A percentile compares a stretch with the other conserved stretches of the same genome.
Evolutionary conservation across 2,113 vertebrate species (phyloP).

Genomic region (Podarcis muralis): DNA sequence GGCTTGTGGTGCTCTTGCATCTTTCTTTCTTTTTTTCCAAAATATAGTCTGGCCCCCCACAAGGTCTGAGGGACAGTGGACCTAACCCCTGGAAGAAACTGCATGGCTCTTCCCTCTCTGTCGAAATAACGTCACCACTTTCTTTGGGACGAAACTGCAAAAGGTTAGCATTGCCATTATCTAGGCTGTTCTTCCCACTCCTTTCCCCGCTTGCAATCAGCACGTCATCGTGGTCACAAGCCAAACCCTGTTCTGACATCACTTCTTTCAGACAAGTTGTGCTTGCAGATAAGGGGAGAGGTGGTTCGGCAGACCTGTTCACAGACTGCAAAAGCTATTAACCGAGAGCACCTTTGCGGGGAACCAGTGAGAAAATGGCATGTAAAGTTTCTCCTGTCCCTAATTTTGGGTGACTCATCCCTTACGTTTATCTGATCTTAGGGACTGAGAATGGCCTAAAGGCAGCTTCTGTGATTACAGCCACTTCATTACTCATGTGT

Average conservation of each 20-base stretch:
- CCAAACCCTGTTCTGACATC: constrained; percentile 26
- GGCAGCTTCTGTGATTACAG: constrained; percentile 27
- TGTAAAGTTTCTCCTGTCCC: background rate
- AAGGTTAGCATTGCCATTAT: too few species aligned
- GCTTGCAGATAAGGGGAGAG: constrained; percentile 37
- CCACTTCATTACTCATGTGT: constrained; percentile 52
- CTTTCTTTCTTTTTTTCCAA: too few species aligned
- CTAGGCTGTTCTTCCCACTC: constrained; percentile 24
- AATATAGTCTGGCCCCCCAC: too few species aligned
- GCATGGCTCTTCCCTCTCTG: background rate
- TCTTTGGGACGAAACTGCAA: background rate
- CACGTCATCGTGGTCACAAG: constrained; percentile 42
- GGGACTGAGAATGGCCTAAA: constrained; percentile 26
- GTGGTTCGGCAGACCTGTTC: background rate
- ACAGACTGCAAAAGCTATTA: background rate
- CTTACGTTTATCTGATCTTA: constrained; percentile 31
- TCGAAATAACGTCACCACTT: background rate
- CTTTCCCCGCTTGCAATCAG: constrained; percentile 41
- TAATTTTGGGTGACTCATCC: constrained; percentile 41
- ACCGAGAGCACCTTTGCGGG: constrained; percentile 2
- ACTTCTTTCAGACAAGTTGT: background rate
- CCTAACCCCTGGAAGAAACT: too few species aligned
- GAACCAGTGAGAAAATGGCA: constrained; percentile 13
- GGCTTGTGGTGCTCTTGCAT: too few species aligned
- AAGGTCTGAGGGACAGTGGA: too few species aligned